Percentiles rank a stretch among this genome's conserved stretches.
Evolutionary conservation across 1,140 invertebrate species (phyloP).

Genomic region (Formica exsecta): DNA sequence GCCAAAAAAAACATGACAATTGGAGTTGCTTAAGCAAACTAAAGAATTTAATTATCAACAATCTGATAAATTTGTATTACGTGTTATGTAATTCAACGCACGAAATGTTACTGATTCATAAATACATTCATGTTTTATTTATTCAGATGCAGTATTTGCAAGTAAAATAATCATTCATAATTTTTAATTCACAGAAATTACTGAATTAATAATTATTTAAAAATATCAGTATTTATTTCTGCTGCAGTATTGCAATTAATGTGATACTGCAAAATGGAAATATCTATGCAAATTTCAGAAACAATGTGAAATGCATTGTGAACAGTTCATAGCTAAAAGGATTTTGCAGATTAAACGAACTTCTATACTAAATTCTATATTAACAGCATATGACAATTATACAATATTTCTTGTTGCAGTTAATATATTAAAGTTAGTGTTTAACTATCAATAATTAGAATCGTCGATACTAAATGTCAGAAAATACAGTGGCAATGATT

Average conservation of each 20-base stretch:
- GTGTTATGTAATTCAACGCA: neutral
- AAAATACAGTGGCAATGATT: neutral
- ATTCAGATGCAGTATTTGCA: neutral
- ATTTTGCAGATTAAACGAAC: neutral
- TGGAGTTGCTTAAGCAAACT: too few relatives aligned
- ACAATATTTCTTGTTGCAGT: neutral
- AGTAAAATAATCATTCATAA: conserved; percentile 20
- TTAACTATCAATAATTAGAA: conserved; percentile 28
- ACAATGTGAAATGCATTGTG: neutral
- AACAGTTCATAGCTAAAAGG: neutral
- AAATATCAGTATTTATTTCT: neutral
- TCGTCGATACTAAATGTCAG: neutral
- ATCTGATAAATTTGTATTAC: neutral
- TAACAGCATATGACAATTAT: neutral
- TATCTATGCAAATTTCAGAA: neutral
- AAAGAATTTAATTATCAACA: neutral
- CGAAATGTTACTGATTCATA: conserved; percentile 1
- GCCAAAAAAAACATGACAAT: too few relatives aligned
- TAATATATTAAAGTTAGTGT: neutral
- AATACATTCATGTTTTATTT: conserved; percentile 25
- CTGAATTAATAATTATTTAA: conserved; percentile 31
- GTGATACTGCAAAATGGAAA: neutral
- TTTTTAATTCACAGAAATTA: conserved; percentile 18
- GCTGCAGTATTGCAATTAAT: neutral
- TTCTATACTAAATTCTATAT: neutral